A percentile compares a stretch with the other conserved stretches of the same genome.
Conservation (phyloP, 2,113 vertebrate species). For the Pica pica region DNA sequence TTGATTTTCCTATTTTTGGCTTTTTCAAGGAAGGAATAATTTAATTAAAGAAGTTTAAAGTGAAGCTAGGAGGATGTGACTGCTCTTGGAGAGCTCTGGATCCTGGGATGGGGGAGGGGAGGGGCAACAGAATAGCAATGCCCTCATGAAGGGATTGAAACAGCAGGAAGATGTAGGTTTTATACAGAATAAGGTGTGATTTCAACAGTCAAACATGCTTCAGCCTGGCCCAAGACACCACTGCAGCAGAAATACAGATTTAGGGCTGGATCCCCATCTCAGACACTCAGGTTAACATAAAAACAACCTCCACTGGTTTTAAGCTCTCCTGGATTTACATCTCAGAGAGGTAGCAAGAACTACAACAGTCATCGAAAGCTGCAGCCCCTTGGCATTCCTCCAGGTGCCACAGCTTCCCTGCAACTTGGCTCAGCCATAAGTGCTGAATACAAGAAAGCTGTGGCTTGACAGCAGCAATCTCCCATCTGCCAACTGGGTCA, state of each 20-base stretch:
- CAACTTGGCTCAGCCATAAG: background rate
- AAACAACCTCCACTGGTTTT: background rate
- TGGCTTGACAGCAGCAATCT: background rate
- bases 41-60: background rate
- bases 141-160: background rate
- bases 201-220: background rate
- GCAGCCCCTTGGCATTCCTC: background rate
- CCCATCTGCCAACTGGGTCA: background rate
- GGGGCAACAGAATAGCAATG: rapidly evolving
- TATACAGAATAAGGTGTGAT: background rate
- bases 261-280: background rate
- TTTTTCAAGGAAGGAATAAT: background rate
- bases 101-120: background rate
- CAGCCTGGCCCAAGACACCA: background rate
- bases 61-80: background rate
- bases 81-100: background rate
- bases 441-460: background rate
- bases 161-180: background rate
- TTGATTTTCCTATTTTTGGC: rapidly evolving
- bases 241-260: background rate
- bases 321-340: background rate
- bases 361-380: rapidly evolving
- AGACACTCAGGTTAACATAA: background rate
- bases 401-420: background rate
- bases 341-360: background rate